phyloP scores from a whole-genome alignment of 1,140 invertebrate genomes.

The Drosophila chauvacae region DNA sequence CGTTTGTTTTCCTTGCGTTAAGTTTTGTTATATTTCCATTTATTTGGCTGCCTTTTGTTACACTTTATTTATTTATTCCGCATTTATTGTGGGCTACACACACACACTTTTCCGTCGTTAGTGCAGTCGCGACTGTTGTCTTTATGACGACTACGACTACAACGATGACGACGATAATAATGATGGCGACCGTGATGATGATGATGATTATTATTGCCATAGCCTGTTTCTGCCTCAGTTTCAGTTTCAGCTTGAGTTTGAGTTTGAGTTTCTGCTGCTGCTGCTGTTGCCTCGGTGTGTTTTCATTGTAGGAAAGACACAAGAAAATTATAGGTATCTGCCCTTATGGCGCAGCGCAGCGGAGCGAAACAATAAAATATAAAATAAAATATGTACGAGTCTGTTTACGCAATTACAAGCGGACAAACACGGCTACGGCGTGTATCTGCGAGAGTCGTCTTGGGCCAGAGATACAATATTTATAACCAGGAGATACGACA shows the following conservation, averaged over 20 bases:
- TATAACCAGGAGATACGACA: conserved; percentile 62
- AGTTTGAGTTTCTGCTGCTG: conserved; percentile 30
- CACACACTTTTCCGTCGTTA: conserved; percentile 61
- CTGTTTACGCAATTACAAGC: conserved; percentile 82
- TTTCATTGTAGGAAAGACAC: conserved; percentile 80
- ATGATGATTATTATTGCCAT: conserved; percentile 58
- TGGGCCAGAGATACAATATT: conserved; percentile 67
- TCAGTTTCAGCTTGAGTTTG: conserved; percentile 13
- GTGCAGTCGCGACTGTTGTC: conserved; percentile 76
- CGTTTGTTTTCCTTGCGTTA: conserved; percentile 58
- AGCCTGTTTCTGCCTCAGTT: conserved; percentile 47
- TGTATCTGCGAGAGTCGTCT: conserved; percentile 11
- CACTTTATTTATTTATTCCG: conserved; percentile 82
- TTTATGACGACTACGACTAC: conserved; percentile 54
- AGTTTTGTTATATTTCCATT: conserved; percentile 80
- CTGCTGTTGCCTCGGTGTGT: conserved; percentile 48
- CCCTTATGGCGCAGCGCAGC: conserved; percentile 82
- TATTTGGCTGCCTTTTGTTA: conserved; percentile 79
- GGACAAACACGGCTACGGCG: conserved; percentile 42
- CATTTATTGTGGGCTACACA: conserved; percentile 74
- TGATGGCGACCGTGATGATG: conserved; percentile 32
- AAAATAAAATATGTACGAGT: conserved; percentile 83
- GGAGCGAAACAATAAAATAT: conserved; percentile 84
- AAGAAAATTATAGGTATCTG: conserved; percentile 84
- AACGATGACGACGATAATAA: conserved; percentile 26